Evolutionary conservation across 1,140 invertebrate species (phyloP), one percentile per base, ranked within the genome.

Genomic region (Ostrea denselamellosa): DNA sequence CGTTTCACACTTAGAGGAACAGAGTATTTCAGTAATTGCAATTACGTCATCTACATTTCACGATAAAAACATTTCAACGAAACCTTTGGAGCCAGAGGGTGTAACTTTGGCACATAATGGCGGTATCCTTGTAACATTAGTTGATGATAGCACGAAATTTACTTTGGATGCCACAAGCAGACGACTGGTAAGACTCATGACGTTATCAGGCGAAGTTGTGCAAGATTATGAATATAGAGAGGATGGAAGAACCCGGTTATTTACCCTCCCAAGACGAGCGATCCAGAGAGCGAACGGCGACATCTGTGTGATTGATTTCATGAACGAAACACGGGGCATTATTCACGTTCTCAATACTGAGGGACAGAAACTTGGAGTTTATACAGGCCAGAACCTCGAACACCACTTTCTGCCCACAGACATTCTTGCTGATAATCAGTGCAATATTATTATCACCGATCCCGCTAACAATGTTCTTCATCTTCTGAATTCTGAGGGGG

Each of bases 371-470:
- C 44, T 53, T 22, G 17, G 19, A 4, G 52, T 53, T 22, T 83
- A 83, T 34, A 83, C 44, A 0, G 82, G 82, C 28, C 34, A 52
- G 22, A 83, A 52, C 52, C 82, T 83, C 12, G 52, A 83, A 22
- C 34, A 83, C 8, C 10, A 83, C 10, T 83, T 83, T 22, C 19
- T 83, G 22, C 82, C 82, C 0, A 52, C 44, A 9, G 82, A 83
- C 25, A 44, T 83, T 19, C 44, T 83, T 9, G 44, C 52, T 10
- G 82, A 83, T 34, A 10, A 54, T 19, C 22, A 52, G 8, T 83
- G 44, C 82, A 83, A 83, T 34, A 52, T 83, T 19, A 83, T 83
- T 22, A 51, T 83, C 14, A 83, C 44, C n/a, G 82, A 83, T 53
- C 44, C 52, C 19, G 22, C 44, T 34, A 83, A 83, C 28, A 52